Evolutionary conservation across 2,797 vertebrate species (phyloP).

Genomic region (Allobates femoralis): DNA sequence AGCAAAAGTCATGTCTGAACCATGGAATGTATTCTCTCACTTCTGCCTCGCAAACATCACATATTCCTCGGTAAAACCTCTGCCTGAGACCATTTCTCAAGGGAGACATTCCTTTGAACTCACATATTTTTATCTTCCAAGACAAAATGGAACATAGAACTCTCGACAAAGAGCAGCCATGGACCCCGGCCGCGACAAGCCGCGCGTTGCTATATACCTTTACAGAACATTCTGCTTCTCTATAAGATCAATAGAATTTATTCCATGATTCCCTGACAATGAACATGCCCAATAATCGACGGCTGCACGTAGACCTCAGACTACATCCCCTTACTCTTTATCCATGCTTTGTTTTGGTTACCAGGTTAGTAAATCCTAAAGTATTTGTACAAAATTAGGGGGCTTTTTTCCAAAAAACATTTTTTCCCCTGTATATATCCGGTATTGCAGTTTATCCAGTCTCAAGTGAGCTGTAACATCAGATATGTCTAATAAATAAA

Average conservation of each 20-base stretch:
- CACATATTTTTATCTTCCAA: constrained; percentile 43
- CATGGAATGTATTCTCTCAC: constrained; percentile 23
- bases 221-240: background rate
- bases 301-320: background rate
- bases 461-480: too few species aligned
- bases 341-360: background rate
- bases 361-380: background rate
- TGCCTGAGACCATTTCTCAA: constrained; percentile 3
- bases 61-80: background rate
- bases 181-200: background rate
- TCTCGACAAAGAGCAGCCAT: background rate
- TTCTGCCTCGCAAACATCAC: constrained; percentile 24
- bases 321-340: background rate
- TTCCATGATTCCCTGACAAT: constrained; percentile 15
- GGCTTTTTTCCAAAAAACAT: too few species aligned
- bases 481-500: too few species aligned
- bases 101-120: constrained; percentile 25
- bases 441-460: too few species aligned
- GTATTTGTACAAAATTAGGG: background rate
- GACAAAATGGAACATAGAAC: constrained; percentile 8
- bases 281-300: background rate
- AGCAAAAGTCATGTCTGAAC: background rate
- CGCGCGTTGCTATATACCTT: constrained; percentile 8
- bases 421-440: too few species aligned
- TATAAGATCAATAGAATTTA: constrained; percentile 1